A percentile compares a stretch with the other conserved stretches of the same genome.
Conservation (phyloP, 2,113 vertebrate species). For the Daphoenositta chrysoptera region DNA sequence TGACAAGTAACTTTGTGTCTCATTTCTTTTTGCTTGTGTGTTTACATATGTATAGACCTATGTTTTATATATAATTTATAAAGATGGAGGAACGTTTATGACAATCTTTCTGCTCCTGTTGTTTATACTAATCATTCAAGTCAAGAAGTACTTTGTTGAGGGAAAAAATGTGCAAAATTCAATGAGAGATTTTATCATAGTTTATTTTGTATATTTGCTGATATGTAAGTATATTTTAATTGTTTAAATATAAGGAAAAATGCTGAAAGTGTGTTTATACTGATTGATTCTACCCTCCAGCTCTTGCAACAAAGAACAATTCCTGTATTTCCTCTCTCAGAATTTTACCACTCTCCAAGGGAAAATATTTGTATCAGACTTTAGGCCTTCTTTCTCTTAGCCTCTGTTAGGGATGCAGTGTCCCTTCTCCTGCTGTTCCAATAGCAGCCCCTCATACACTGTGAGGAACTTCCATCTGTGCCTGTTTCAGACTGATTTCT, state of each 20-base stretch:
- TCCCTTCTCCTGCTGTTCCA: not conserved
- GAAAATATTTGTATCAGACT: not conserved
- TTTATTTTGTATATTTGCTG: not conserved
- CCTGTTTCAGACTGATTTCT: not conserved
- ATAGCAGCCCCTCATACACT: not conserved
- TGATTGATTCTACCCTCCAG: not conserved
- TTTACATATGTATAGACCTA: not conserved
- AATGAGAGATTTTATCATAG: not conserved
- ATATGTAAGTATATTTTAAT: not conserved
- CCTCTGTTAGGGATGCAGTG: not conserved
- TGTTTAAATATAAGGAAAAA: not conserved
- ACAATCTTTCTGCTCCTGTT: not conserved
- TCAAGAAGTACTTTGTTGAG: not conserved
- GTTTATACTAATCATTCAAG: not conserved
- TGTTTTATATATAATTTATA: not conserved
- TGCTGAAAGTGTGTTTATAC: not conserved
- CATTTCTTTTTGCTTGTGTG: not conserved
- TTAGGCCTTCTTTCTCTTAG: not conserved
- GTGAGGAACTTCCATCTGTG: not conserved
- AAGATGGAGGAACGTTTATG: not conserved
- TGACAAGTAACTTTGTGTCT: not conserved
- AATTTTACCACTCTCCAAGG: not conserved
- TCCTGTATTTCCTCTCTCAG: not conserved
- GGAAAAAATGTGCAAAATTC: not conserved
- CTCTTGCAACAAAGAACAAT: not conserved